Base-by-base conservation (phyloP, 1,140 invertebrate genomes). In the Brachionus koreanus region DNA sequence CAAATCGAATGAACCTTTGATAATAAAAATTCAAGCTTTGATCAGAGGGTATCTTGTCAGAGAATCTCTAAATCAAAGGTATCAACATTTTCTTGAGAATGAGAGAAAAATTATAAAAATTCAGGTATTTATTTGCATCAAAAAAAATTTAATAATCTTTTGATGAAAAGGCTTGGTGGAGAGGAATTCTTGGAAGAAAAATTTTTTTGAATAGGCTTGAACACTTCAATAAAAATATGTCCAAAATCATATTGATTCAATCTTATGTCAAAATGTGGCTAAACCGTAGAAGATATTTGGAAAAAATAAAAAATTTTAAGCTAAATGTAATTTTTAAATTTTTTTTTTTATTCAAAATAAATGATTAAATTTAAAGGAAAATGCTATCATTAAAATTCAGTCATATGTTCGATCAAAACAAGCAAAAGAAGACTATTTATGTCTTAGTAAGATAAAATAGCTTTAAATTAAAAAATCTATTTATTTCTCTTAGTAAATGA, bases 41-140 rank as follows among this genome's bases (percentile, higher is more conserved):
- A 88, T 90, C 82, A 89, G 91, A 84, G 93, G 93, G 49, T 92
- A 90, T 87, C 85, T 93, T 29, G 84, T 90, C 0, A 89, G 93
- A 52, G 89, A 90, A 86, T 86, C 84, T 46, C 86, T 92, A 65
- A 87, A 85, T 5, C 86, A 90, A 2, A 89, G 89, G 84, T 85
- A 89, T 23, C 84, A 87, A 67, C 89, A 89, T 84, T 91, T 91
- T 82, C 86, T 89, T 72, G 85, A 88, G 37, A 91, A 92, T 85
- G 84, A 89, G 29, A 84, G 88, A 12, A 88, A 89, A 85, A 88
- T 92, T 39, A 85, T 92, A 3, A 89, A 87, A 83, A 92, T 93
- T 85, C 89, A 89, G 86, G 88, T 89, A 83, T 63, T 72, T 25
- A 37, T 35, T 77, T 25, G 5, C 6, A 25, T 0, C 7, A 2